Evolutionary conservation across 2,113 vertebrate species (phyloP).

Genomic region (Macroglossus sobrinus): DNA sequence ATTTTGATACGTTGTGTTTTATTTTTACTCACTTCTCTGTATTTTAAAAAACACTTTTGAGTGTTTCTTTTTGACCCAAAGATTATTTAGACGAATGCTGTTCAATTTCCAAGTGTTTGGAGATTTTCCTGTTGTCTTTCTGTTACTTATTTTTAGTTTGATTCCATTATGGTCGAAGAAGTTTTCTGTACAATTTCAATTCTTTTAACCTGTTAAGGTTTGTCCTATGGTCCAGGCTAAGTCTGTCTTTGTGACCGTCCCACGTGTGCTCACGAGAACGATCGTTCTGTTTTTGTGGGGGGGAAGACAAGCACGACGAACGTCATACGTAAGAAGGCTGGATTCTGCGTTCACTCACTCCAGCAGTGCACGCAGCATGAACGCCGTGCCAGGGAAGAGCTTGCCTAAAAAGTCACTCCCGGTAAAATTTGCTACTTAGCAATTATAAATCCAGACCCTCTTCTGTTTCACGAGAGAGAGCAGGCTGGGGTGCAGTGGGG

Average conservation of each 20-base stretch:
- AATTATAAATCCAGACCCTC: background rate
- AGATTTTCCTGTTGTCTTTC: background rate
- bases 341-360: no score
- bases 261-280: no score
- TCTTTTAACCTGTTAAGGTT: background rate
- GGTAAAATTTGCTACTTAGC: background rate
- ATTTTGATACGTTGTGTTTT: background rate
- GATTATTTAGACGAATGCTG: background rate
- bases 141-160: background rate
- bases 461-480: background rate
- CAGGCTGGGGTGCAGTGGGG: background rate
- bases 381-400: background rate
- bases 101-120: background rate
- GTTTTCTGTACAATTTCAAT: background rate
- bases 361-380: background rate
- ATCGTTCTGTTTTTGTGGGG: background rate
- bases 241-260: background rate
- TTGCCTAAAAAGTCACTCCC: background rate
- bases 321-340: accelerated
- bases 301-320: background rate
- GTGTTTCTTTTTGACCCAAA: background rate
- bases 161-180: background rate
- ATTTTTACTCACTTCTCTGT: background rate
- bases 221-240: background rate
- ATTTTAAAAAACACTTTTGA: background rate